Conservation (phyloP, 2,888 invertebrate genomes). For the Machimus atricapillus region DNA sequence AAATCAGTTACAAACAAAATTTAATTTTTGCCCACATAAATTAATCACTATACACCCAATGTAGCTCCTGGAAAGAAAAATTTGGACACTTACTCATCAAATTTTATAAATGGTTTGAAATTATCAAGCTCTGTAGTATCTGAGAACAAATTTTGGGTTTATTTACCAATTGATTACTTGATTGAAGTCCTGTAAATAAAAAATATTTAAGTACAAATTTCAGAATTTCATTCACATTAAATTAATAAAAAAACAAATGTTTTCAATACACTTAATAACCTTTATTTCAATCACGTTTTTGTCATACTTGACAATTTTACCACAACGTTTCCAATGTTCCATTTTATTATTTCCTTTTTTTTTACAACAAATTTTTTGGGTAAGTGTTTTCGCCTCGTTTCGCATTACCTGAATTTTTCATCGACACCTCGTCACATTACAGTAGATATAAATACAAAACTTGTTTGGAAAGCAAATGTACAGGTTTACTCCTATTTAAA, state of each 20-base stretch:
- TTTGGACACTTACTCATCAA: too few relatives aligned
- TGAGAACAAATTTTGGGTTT: too few relatives aligned
- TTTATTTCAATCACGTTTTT: conserved; percentile 39
- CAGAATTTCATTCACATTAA: neutral
- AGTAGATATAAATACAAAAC: conserved; percentile 30
- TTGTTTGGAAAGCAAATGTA: conserved; percentile 32
- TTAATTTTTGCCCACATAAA: too few relatives aligned
- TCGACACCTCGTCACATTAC: neutral
- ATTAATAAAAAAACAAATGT: neutral
- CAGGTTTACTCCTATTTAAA: conserved; percentile 11
- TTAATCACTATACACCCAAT: too few relatives aligned
- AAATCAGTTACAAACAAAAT: too few relatives aligned
- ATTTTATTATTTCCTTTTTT: neutral
- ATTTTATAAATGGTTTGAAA: too few relatives aligned
- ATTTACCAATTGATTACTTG: too few relatives aligned
- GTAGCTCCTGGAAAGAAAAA: too few relatives aligned
- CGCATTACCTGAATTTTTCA: neutral
- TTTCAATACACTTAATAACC: conserved; percentile 36
- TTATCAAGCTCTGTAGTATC: too few relatives aligned
- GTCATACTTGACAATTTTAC: neutral
- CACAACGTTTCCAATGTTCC: neutral
- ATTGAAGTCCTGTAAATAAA: too few relatives aligned
- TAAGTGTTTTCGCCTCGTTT: neutral
- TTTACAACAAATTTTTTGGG: conserved; percentile 22
- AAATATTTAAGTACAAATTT: too few relatives aligned